These are phyloP conservation scores for Hymenopus coronatus DNA, from an alignment of 2,888 invertebrate species.

Conservation along the genomic window DNA sequence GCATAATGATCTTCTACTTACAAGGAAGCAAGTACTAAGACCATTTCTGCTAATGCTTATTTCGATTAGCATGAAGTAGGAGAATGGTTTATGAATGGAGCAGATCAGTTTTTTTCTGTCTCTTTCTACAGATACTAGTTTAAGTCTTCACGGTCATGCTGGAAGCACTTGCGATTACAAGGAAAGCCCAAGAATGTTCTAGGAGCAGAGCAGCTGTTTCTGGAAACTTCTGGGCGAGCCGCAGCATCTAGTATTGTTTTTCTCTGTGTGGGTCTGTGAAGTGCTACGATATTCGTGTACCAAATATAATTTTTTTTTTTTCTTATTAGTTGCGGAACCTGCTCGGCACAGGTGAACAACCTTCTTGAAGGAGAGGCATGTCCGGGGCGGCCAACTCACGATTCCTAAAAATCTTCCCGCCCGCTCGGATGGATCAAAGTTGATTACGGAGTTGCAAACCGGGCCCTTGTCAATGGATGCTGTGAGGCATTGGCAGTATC, in stretches of 20 bases:
- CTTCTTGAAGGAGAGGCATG: background rate
- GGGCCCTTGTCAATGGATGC: background rate
- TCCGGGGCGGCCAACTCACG: background rate
- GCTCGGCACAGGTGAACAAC: background rate
- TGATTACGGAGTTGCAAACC: background rate
- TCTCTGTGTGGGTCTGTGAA: background rate
- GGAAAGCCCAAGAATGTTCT: background rate
- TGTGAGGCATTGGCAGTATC: background rate
- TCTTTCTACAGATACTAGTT: no score
- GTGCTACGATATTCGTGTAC: background rate
- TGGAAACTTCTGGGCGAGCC: background rate
- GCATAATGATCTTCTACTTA: no score
- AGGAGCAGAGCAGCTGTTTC: background rate
- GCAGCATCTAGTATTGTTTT: background rate
- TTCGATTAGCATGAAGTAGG: no score
- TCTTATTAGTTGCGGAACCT: background rate
- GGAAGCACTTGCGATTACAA: no score
- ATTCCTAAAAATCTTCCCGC: background rate
- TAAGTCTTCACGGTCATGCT: no score
- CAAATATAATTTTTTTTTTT: background rate
- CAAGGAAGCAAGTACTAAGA: no score
- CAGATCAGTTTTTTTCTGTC: no score
- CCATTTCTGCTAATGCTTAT: no score
- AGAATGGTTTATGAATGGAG: no score
- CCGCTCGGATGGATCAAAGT: background rate